Base-by-base conservation (phyloP, 2,797 vertebrate species). In the Nothura maculosa region DNA sequence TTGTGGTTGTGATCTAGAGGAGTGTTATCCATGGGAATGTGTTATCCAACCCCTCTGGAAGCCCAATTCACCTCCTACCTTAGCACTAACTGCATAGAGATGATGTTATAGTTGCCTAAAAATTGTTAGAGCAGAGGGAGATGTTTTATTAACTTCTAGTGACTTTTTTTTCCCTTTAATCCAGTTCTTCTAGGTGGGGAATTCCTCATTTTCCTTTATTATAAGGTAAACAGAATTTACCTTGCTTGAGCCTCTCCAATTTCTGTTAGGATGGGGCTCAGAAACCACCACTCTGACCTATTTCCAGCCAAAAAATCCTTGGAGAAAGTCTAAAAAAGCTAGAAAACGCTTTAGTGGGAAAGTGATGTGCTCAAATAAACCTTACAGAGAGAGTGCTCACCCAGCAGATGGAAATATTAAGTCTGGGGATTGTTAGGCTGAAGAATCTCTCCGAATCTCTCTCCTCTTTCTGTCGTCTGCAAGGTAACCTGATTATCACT, bases 371-470 rank as follows among this genome's bases (percentile, higher is more conserved):
- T 96, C 70, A 94, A 95, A 96, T 95, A 91, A 86, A 84, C 66
- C 43, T 75, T 64, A 95, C 80, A 55, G 85, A 89, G 62, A 40
- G 80, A 93, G 87, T 90, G 57, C 69, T 55, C 64, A 91, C 87
- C 72, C 68, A 69, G 76, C 76, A 94, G 85, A 93, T 88, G 85
- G 95, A 95, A 96, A 91, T 89, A 91, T 90, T 92, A 93, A 94
- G 93, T 52, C 68, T 93, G 76, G 63, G 66, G 72, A 94, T 86
- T 79, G 92, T 88, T 95, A 93, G 63, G 66, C 62, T 88, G 87
- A 74, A 52, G 87, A 96, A 79, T 87, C 87, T 38, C 36, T 95
- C 50, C 64, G 69, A 92, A 93, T 57, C 22, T 92, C 72, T 87
- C 62, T 14, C 82, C 64, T 85, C 36, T 73, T 87, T 79, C 63